phyloP scores from a whole-genome alignment of 2,888 invertebrate species.

The Junonia oenone region DNA sequence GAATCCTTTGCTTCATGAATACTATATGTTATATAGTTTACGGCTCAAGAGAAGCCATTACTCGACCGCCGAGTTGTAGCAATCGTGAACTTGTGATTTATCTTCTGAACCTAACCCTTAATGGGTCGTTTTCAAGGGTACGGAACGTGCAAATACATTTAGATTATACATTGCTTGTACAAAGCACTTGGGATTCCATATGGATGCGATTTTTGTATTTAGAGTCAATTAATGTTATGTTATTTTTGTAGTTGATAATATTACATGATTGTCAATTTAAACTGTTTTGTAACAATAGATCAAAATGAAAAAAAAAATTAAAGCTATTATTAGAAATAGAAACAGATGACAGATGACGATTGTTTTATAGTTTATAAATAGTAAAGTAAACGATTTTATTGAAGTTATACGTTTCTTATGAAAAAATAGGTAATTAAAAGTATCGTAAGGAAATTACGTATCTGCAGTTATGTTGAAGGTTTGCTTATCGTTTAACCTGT shows the following conservation, averaged over 20 bases:
- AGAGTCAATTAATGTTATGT: too few species aligned
- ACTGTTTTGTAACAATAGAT: too few species aligned
- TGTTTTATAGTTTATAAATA: too few species aligned
- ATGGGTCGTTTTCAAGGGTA: constrained; percentile 7
- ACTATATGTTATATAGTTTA: constrained; percentile 23
- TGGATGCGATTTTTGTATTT: background rate
- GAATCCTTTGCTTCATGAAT: constrained; percentile 1
- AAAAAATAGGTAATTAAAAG: too few species aligned
- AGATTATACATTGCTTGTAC: background rate
- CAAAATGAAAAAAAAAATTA: too few species aligned
- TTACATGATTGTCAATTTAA: too few species aligned
- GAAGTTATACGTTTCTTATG: too few species aligned
- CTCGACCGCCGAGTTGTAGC: constrained; percentile 20
- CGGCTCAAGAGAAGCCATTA: constrained; percentile 23
- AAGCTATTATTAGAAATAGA: too few species aligned
- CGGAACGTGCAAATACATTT: background rate
- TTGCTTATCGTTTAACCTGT: background rate
- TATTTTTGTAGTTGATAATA: too few species aligned
- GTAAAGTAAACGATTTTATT: too few species aligned
- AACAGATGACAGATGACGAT: too few species aligned
- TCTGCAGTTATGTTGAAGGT: background rate
- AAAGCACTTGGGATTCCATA: background rate
- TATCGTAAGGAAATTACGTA: background rate
- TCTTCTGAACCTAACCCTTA: constrained; percentile 10
- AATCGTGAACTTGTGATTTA: constrained; percentile 19